Base-by-base conservation (phyloP, 1,140 invertebrate genomes). In the Saxidomus purpurata region DNA sequence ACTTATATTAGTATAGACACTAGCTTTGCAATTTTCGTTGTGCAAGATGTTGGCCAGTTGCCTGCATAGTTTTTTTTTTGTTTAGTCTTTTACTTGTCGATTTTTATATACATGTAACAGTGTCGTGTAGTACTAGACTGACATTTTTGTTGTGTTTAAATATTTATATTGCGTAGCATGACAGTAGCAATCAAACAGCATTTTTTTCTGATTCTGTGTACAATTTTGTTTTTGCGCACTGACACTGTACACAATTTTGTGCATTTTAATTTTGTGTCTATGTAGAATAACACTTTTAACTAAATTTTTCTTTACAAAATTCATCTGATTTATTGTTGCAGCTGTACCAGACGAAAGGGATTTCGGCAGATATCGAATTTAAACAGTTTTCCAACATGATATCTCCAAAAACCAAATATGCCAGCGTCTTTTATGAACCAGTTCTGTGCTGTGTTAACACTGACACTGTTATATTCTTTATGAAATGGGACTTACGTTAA, bases 301-400 rank as follows among this genome's bases (percentile, higher is more conserved):
- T 22, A n/a, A n/a, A 59, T 19, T 59, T 22, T 59, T 6, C 19
- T 9, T 52, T 79, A 55, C 55, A 79, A 0, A 31, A 52, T 59
- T 1, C 2, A 0, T 79, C 1, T 47, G 15, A 79, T 79, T 79
- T 79, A 34, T 79, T 49, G 76, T 79, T 79, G 49, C 76, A 79
- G 76, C 55, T 31, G 15, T 1, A 28, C 47, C 25, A 52, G 76
- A 79, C 3, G 40, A 36, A 25, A 79, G 22, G 31, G 47, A 49
- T 0, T 52, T 22, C 22, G 17, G 25, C 76, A 55, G 76, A 36
- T 55, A 79, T 55, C 43, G 76, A 31, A 8, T 15, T 43, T 79
- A 79, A 47, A 79, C 76, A 55, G 28, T 47, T 36, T 36, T n/a
- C 17, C 76, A 55, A 55, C 74, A 79, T 31, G 47, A 76, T 34